phyloP scores from a whole-genome alignment of 2,797 vertebrate species.

The Danio kyathit region DNA sequence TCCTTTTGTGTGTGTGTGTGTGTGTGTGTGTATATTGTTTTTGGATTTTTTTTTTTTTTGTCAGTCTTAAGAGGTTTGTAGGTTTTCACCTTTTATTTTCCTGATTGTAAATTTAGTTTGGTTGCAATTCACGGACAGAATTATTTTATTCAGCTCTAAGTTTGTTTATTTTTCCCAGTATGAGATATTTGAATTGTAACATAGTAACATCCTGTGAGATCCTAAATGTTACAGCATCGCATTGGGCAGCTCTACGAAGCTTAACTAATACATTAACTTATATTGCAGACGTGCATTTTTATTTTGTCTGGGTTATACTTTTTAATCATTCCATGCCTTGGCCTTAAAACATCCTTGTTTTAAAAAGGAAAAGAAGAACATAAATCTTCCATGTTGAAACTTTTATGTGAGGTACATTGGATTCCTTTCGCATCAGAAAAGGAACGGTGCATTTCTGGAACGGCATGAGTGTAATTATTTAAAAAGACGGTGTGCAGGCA shows the following conservation, averaged over 20 bases:
- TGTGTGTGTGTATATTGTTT: slow-evolving; percentile 93
- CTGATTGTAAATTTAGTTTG: slow-evolving; percentile 98
- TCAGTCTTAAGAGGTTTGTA: slow-evolving; percentile 81
- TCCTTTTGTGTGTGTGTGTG: slow-evolving; percentile 89
- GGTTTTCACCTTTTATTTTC: slow-evolving; percentile 92
- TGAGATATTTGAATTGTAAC: slow-evolving; percentile 65
- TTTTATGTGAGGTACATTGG: slow-evolving; percentile 59
- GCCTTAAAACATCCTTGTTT: slow-evolving; percentile 94
- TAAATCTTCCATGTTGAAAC: slow-evolving; percentile 81
- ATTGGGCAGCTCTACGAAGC: slow-evolving; percentile 99
- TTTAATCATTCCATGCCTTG: slow-evolving; percentile 99
- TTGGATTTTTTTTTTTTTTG: slow-evolving; percentile 18
- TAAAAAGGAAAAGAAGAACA: slow-evolving; percentile 76
- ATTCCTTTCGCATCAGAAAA: slow-evolving; percentile 52
- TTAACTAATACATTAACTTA: slow-evolving; percentile 97
- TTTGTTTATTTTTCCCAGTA: slow-evolving; percentile 76
- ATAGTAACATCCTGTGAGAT: slow-evolving; percentile 82
- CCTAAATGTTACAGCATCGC: slow-evolving; percentile 92
- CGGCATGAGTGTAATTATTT: slow-evolving; percentile 73
- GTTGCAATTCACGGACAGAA: slow-evolving; percentile 91
- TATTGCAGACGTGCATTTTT: slow-evolving; percentile 86
- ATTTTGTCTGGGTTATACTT: slow-evolving; percentile 97
- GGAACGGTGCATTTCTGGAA: slow-evolving; percentile 52
- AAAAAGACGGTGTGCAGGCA: slow-evolving; percentile 81
- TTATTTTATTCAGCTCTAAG: slow-evolving; percentile 97